These are phyloP conservation scores for Muschampia plurimacula DNA, from an alignment of 2,888 invertebrate genomes.

Conservation along the genomic window DNA sequence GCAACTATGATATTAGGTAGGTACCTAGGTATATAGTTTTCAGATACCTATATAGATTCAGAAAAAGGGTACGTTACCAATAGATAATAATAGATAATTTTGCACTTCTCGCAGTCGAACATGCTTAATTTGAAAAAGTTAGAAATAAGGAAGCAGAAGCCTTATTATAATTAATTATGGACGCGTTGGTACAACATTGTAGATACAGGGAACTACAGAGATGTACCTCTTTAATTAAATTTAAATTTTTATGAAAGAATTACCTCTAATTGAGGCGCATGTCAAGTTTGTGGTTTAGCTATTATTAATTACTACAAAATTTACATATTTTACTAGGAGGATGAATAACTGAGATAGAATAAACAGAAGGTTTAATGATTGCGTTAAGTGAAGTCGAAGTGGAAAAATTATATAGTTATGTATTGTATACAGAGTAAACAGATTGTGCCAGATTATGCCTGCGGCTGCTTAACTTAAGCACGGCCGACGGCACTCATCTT, in stretches of 20 bases:
- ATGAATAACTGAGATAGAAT: not conserved
- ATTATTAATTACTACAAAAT: slow-evolving; percentile 11
- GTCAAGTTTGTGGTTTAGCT: not conserved
- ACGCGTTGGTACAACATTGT: too few relatives aligned
- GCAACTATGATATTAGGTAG: too few relatives aligned
- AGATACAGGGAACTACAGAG: too few relatives aligned
- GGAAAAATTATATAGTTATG: not conserved
- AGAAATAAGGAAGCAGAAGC: too few relatives aligned
- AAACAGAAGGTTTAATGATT: slow-evolving; percentile 23
- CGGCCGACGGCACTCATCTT: not conserved
- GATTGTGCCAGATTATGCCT: not conserved
- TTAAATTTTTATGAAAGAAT: not conserved
- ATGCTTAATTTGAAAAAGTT: too few relatives aligned
- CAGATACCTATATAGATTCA: too few relatives aligned
- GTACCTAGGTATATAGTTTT: too few relatives aligned
- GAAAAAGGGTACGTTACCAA: too few relatives aligned
- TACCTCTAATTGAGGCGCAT: not conserved
- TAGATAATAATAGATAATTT: too few relatives aligned
- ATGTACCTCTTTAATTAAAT: too few relatives aligned
- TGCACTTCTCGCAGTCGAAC: too few relatives aligned
- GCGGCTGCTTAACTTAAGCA: not conserved
- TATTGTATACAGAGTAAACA: not conserved
- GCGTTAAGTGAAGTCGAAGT: slow-evolving; percentile 15
- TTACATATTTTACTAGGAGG: slow-evolving; percentile 12
- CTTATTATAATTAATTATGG: too few relatives aligned